Conservation (phyloP, 2,888 invertebrate species). For the Pollenia labialis region DNA sequence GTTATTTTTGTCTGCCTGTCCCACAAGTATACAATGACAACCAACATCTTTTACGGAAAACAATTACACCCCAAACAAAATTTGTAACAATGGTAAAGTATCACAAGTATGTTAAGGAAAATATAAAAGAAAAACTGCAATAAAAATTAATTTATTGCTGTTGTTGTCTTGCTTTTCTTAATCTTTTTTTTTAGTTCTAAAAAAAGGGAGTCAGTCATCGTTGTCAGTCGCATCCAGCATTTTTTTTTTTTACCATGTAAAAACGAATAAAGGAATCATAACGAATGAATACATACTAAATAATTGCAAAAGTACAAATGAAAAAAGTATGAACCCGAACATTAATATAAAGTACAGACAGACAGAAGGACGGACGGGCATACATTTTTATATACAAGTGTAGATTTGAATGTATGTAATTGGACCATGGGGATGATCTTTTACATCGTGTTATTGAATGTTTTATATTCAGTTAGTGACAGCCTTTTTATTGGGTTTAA, state of each 20-base stretch:
- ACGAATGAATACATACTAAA: slow-evolving; percentile 37
- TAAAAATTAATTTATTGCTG: slow-evolving; percentile 30
- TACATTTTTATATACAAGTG: neutral
- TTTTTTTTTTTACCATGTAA: neutral
- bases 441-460: slow-evolving; percentile 50
- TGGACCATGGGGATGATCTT: slow-evolving; percentile 55
- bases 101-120: slow-evolving; percentile 10
- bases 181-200: neutral
- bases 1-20: slow-evolving; percentile 21
- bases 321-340: neutral
- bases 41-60: slow-evolving; percentile 44
- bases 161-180: slow-evolving; percentile 24
- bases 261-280: slow-evolving; percentile 24
- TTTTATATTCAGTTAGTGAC: slow-evolving; percentile 30
- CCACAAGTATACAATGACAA: slow-evolving; percentile 61
- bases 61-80: slow-evolving; percentile 45
- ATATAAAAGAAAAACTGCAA: slow-evolving; percentile 5
- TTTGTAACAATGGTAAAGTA: slow-evolving; percentile 12
- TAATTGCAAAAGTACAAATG: slow-evolving; percentile 37
- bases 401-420: slow-evolving; percentile 9
- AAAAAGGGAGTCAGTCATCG: slow-evolving; percentile 33
- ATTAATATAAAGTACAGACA: slow-evolving; percentile 16
- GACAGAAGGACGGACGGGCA: neutral
- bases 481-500: slow-evolving; percentile 1
- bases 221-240: slow-evolving; percentile 18